Evolutionary conservation across 2,797 vertebrate species (phyloP), one percentile per base, ranked within the genome.

Genomic region (Malacoraja senta): DNA sequence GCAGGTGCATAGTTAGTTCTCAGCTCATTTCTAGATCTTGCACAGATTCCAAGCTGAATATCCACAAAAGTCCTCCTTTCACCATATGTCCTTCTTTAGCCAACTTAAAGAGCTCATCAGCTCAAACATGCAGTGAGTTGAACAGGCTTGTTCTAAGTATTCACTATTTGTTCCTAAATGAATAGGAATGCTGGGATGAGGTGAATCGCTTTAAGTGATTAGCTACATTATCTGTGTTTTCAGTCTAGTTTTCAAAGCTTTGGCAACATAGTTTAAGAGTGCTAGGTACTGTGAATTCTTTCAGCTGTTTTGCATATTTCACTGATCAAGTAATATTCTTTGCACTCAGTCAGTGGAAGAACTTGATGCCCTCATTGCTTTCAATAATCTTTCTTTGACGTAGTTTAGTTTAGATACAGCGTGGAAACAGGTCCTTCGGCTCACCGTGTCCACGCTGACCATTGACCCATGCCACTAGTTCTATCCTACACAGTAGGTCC

Each of bases 341-440:
- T 84, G 53, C 81, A 84, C 26, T 71, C 35, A 65, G 71, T 91
- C 32, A 71, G 17, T 91, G 19, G 15, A 68, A 72, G 61, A 91
- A 32, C 65, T 91, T 91, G 15, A 71, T 91, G 84, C 24, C 65
- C 65, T 35, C 32, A 44, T 91, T 71, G n/a, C 63, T 91, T 91
- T 91, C 26, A 91, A 91, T 91, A 91, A 91, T 71, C 88, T 35
- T 68, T 15, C 86, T 19, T 68, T 91, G n/a, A 35, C 17, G 44
- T 53, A 53, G 44, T 7, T 53, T 6, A 53, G 0, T 53, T 53
- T 53, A 53, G 44, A 53, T 53, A 53, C 4, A 53, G 44, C 44
- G 44, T 53, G 44, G 44, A 53, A 53, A 53, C 44, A 53, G 44
- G 6, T 53, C 4, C 44, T 53, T 53, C 4, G 44, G 44, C 44